Evolutionary conservation across 2,888 invertebrate species (phyloP).

Genomic region (Hipparchia semele): DNA sequence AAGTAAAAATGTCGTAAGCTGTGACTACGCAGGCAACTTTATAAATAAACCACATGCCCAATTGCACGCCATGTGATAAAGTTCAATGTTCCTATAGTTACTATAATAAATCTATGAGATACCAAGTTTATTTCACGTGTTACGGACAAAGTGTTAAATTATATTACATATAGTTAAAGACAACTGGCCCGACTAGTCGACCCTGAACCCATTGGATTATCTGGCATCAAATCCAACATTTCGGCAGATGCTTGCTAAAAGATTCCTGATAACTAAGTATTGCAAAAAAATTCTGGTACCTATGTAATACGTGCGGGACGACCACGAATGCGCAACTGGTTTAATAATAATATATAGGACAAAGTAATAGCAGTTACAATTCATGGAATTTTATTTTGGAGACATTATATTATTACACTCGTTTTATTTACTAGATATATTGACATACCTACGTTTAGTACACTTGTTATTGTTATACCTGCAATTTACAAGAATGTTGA

Average conservation of each 20-base stretch:
- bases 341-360: constrained; percentile 36
- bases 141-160: constrained; percentile 38
- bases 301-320: constrained; percentile 37
- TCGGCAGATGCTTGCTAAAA: constrained; percentile 75
- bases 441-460: background rate
- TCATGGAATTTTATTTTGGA: constrained; percentile 18
- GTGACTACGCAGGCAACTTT: background rate
- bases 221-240: constrained; percentile 59
- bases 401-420: background rate
- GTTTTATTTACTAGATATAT: background rate
- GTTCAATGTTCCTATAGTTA: constrained; percentile 51
- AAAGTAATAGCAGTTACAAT: constrained; percentile 36
- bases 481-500: background rate
- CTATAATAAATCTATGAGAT: constrained; percentile 25
- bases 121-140: constrained; percentile 18
- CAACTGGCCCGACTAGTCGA: constrained; percentile 53
- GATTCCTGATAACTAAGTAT: constrained; percentile 55
- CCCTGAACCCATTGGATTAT: constrained; percentile 72
- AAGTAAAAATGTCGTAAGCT: background rate
- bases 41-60: constrained; percentile 47
- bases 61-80: constrained; percentile 56
- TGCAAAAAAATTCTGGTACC: constrained; percentile 6
- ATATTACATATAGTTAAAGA: constrained; percentile 25
- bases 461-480: no score
- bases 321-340: constrained; percentile 36